Conservation (phyloP, 2,113 vertebrate species). For the Thryonomys swinderianus region DNA sequence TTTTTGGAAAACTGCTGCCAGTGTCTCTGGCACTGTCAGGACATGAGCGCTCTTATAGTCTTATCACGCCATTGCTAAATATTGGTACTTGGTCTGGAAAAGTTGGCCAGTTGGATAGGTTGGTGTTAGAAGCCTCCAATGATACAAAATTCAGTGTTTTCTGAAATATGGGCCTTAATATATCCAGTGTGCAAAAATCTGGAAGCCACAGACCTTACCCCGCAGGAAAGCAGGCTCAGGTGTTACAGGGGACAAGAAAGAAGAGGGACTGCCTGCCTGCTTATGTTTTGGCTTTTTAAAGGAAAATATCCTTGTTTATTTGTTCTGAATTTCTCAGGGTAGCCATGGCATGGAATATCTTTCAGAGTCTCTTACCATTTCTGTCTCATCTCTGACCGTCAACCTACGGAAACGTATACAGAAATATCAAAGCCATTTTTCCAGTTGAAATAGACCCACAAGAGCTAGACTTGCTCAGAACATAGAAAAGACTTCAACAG, state of each 20-base stretch:
- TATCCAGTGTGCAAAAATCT: background rate
- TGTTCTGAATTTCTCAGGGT: background rate
- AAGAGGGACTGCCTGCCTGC: background rate
- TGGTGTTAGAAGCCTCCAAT: background rate
- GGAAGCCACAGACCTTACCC: background rate
- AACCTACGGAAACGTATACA: background rate
- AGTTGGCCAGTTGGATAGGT: background rate
- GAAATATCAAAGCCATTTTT: background rate
- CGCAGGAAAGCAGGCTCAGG: background rate
- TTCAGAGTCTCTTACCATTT: background rate
- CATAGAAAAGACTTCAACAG: background rate
- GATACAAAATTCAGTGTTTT: background rate
- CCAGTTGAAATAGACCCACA: background rate
- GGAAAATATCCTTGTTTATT: background rate
- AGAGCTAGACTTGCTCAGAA: background rate
- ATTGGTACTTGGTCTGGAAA: background rate
- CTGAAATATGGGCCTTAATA: background rate
- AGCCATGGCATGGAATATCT: background rate
- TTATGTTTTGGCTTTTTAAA: background rate
- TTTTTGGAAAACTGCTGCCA: background rate
- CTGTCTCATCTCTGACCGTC: background rate
- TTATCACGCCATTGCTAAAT: background rate
- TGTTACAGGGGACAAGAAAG: background rate
- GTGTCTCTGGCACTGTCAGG: background rate
- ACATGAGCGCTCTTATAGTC: background rate